Evolutionary conservation across 2,113 vertebrate genomes (phyloP), one percentile per base, ranked within the genome.

Genomic region (Eudyptes chrysolophus): DNA sequence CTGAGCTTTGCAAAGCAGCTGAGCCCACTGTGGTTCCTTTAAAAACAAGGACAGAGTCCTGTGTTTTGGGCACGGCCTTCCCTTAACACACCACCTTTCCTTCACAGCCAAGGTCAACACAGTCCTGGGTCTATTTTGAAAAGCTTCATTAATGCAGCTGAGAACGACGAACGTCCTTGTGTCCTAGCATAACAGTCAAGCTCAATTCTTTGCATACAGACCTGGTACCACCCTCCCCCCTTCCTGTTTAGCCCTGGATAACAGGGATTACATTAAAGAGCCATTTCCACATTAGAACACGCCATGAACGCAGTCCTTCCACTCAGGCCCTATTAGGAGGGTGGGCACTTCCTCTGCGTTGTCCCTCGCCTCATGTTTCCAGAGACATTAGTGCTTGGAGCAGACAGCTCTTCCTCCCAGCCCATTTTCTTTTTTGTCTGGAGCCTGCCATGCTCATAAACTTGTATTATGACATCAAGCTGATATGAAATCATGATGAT

Each of bases 401-500:
- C 62, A 61, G 54, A 18, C 54, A 48, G 84, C 84, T 84, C 72
- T 69, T 84, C 76, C 95, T 81, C 62, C 80, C 84, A 64, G 68
- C 48, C 46, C 46, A 7, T 86, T 54, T 11, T 87, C 86, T 74
- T 69, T 36, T 42, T 25, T 4, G 49, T 34, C 94, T 55, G 76
- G 81, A 94, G 89, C 65, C 94, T 40, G 68, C 72, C 10, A 0
- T 10, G 70, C 84, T 76, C 88, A 16, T 61, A 17, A 64, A 16
- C 72, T 34, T 13, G 32, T 8, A 14, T 27, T 27, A 19, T 30
- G 61, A 92, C 96, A 94, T 89, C 93, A 76, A 46, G 74, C 77
- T 18, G 84, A 36, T 92, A 80, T 17, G 91, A 95, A 93, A 96
- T 95, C 92, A 93, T 2, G 3, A 54, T 81, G 80, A 92, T 74